Evolutionary conservation across 2,888 invertebrate species (phyloP).

Genomic region (Diplazon laetatorius): DNA sequence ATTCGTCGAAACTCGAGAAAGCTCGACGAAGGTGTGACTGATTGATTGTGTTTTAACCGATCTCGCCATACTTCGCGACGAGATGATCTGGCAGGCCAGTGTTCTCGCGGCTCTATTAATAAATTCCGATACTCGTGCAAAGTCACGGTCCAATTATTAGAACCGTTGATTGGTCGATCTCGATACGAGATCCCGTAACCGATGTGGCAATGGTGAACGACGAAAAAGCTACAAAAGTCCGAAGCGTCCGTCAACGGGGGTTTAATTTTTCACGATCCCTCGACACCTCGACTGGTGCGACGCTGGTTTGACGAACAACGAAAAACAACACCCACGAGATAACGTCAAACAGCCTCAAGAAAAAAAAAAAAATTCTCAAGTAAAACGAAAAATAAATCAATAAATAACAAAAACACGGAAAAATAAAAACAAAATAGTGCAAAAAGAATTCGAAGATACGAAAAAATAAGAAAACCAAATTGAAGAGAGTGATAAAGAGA

Average conservation of each 20-base stretch:
- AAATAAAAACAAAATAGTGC: too few relatives aligned
- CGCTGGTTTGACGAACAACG: constrained; percentile 45
- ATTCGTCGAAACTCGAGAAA: background rate
- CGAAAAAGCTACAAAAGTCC: constrained; percentile 64
- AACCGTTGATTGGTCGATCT: constrained; percentile 75
- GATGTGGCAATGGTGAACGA: constrained; percentile 52
- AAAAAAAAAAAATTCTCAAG: constrained; percentile 50
- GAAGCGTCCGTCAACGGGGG: constrained; percentile 43
- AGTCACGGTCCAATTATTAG: constrained; percentile 77
- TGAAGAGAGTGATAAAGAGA: constrained; percentile 33
- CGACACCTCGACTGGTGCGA: constrained; percentile 31
- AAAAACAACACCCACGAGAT: too few relatives aligned
- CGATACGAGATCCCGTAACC: constrained; percentile 63
- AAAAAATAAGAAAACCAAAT: too few relatives aligned
- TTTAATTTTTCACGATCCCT: constrained; percentile 53
- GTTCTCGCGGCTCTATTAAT: constrained; percentile 73
- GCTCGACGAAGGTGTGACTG: constrained; percentile 21
- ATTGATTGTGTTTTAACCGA: constrained; percentile 27
- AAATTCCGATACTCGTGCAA: constrained; percentile 65
- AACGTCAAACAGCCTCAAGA: too few relatives aligned
- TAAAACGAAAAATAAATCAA: constrained; percentile 13
- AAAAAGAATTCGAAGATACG: too few relatives aligned
- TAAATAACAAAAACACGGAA: too few relatives aligned
- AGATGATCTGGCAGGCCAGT: constrained; percentile 61
- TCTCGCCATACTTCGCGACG: constrained; percentile 55